These are phyloP conservation scores for Pardalotus punctatus DNA, from an alignment of 2,113 vertebrate species.

Conservation along the genomic window DNA sequence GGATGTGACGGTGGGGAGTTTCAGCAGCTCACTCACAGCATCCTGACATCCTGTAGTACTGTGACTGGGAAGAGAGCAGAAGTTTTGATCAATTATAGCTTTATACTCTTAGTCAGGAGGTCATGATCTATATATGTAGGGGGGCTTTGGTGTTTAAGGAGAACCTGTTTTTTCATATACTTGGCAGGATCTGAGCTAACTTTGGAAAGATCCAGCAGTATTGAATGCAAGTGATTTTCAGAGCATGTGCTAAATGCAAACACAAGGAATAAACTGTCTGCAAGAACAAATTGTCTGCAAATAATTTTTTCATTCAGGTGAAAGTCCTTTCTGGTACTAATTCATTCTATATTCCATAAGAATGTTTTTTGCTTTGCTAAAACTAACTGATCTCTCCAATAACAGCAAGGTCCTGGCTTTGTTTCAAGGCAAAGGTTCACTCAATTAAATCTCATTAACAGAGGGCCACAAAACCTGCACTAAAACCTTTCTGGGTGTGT, in stretches of 20 bases:
- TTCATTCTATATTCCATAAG: neutral
- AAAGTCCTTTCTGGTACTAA: neutral
- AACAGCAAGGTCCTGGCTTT: neutral
- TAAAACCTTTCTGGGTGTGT: neutral
- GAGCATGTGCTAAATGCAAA: neutral
- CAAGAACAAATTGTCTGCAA: neutral
- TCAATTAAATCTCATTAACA: slow-evolving; percentile 29
- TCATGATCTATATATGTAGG: neutral
- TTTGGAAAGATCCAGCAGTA: neutral
- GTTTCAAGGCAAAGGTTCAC: neutral
- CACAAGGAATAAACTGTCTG: neutral
- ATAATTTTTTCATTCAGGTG: neutral
- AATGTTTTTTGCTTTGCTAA: neutral
- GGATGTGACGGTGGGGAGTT: neutral
- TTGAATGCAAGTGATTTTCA: neutral
- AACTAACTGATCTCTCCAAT: neutral
- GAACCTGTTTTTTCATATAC: neutral
- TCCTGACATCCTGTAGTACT: neutral
- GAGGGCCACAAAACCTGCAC: neutral
- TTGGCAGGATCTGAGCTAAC: neutral
- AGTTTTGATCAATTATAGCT: neutral
- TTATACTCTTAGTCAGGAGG: neutral
- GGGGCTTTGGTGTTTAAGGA: neutral
- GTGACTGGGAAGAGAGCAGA: fast-evolving
- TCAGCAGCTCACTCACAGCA: neutral